Base-by-base conservation (phyloP, 2,797 vertebrate species). In the Eidolon dupreanum region DNA sequence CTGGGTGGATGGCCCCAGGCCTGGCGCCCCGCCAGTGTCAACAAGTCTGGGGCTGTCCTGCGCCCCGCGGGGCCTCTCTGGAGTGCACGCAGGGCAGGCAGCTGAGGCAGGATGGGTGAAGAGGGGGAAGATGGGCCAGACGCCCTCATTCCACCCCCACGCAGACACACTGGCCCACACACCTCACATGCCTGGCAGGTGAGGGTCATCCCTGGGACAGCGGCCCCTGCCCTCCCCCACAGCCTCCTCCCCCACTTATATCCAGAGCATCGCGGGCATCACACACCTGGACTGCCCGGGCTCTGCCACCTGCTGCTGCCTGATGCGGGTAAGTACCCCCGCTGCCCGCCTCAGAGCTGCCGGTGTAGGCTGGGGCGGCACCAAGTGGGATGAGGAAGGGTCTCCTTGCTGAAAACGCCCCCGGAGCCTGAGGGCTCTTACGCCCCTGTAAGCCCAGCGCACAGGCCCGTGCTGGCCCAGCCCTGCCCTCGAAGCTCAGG, bases 381-480 rank as follows among this genome's bases (percentile, higher is more conserved):
- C 38, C 2, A 1, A 4, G 0, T 9, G 41, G 26, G 31, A 63
- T 0, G 2, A 28, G 61, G 51, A 63, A 41, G 51, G 19, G 26
- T 36, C 15, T 59, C 53, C 51, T 36, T 61, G 43, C 59, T 59
- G 26, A 22, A n/a, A n/a, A 61, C 31, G 12, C 26, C 20, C 15
- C 70, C 4, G 1, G 16, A 0, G 8, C 17, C 6, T 13, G 2
- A 49, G 4, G 6, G 68, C 4, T 4, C 57, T 33, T 38, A 13
- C 0, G 1, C 53, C 55, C 61, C 17, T 6, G 17, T 1, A 8
- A 8, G 19, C 36, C 38, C 3, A 15, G 46, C 0, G 4, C 65
- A 41, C 53, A 43, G 15, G 7, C 3, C 6, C 3, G 0, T 0
- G 2, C 1, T 11, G 26, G 15, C 26, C 9, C 84, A 1, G 38